Percentiles rank a stretch among this genome's conserved stretches.
Conservation (phyloP, 2,113 vertebrate genomes). For the Oncorhynchus kisutch region DNA sequence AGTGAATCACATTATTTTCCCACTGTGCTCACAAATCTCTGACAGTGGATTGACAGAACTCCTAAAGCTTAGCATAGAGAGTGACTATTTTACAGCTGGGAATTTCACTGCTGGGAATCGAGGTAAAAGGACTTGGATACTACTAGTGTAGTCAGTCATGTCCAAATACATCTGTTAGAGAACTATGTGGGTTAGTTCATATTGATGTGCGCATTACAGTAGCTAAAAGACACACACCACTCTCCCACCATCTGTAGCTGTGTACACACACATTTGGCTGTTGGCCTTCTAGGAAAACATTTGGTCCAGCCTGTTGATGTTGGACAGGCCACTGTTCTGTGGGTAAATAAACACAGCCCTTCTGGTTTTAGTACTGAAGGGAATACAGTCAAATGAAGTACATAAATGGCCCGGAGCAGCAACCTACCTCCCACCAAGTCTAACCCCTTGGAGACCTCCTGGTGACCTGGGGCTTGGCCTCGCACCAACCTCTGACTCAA, state of each 20-base stretch:
- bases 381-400: conserved; percentile 25
- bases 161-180: too few species aligned
- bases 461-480: conserved; percentile 16
- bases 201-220: neutral
- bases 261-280: conserved; percentile 32
- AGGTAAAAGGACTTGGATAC: too few species aligned
- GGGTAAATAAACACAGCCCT: neutral
- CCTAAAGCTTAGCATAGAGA: too few species aligned
- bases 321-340: conserved; percentile 31
- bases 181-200: neutral
- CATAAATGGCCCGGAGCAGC: conserved; percentile 10
- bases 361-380: neutral
- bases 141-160: too few species aligned
- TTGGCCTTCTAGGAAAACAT: conserved; percentile 21
- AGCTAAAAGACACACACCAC: conserved; percentile 2
- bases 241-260: neutral
- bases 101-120: too few species aligned
- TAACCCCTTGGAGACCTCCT: conserved; percentile 1
- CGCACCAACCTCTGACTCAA: conserved; percentile 25
- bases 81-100: too few species aligned
- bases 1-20: too few species aligned
- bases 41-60: too few species aligned
- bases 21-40: too few species aligned
- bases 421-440: conserved; percentile 21
- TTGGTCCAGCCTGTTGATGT: conserved; percentile 39